Conservation (phyloP, 2,888 invertebrate species). For the Spodoptera littoralis region DNA sequence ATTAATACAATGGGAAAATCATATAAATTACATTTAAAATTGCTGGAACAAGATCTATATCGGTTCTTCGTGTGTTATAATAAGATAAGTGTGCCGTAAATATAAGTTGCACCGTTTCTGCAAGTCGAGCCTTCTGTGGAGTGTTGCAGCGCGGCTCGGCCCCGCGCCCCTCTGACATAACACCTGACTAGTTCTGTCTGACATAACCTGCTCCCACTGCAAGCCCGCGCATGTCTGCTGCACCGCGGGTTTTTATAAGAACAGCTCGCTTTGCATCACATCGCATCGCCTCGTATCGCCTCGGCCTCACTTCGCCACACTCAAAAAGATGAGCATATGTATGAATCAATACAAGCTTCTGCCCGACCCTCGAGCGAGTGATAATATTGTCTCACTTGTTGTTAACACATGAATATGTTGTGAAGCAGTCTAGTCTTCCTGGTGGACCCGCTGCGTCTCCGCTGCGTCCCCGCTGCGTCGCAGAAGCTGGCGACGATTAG, state of each 20-base stretch:
- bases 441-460: background rate
- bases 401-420: no score
- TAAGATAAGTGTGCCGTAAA: no score
- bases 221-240: constrained; percentile 38
- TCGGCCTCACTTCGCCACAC: no score
- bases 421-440: background rate
- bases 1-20: no score
- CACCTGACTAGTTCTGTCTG: constrained; percentile 68
- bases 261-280: constrained; percentile 8
- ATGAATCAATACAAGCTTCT: no score
- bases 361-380: no score
- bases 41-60: no score
- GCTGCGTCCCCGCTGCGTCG: background rate
- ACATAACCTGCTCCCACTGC: constrained; percentile 42
- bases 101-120: no score
- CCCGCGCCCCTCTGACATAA: constrained; percentile 61
- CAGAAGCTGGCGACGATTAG: constrained; percentile 22
- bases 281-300: background rate
- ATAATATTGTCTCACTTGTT: no score
- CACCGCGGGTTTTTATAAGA: constrained; percentile 40
- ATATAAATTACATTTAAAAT: no score
- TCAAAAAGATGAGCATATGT: no score
- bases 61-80: no score
- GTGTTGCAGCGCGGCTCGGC: background rate
- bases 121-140: constrained; percentile 14